Evolutionary conservation across 1,140 invertebrate genomes (phyloP).

Genomic region (Chionoecetes opilio): DNA sequence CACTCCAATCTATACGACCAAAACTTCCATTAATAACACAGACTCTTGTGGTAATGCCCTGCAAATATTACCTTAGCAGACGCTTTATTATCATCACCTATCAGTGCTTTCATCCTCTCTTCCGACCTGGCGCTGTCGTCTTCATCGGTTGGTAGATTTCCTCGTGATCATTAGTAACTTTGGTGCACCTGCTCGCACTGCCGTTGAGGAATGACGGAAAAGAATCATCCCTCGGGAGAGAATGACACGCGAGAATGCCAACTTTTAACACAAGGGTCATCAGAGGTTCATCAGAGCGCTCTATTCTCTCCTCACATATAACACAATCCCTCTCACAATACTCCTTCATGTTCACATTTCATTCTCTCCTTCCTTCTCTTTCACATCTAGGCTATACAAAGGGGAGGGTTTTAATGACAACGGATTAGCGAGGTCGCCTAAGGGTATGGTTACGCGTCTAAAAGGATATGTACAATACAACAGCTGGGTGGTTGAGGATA

Average conservation of each 20-base stretch:
- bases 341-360: neutral
- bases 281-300: neutral
- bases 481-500: no score
- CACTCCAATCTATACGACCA: no score
- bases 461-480: no score
- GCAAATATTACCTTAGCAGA: no score
- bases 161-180: neutral
- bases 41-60: no score
- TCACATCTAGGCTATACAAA: neutral
- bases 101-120: no score
- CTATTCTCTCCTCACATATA: neutral
- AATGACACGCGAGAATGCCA: neutral
- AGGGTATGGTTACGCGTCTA: no score
- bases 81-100: no score
- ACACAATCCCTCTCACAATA: neutral
- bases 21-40: no score
- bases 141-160: no score
- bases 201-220: neutral
- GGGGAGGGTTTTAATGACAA: neutral
- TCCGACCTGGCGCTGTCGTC: no score
- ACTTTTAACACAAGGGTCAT: neutral
- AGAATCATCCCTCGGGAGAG: neutral
- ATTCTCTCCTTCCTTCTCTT: neutral
- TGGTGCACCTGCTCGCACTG: neutral
- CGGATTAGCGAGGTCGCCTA: neutral